Evolutionary conservation across 2,888 invertebrate species (phyloP).

Genomic region (Drosophila siamana): DNA sequence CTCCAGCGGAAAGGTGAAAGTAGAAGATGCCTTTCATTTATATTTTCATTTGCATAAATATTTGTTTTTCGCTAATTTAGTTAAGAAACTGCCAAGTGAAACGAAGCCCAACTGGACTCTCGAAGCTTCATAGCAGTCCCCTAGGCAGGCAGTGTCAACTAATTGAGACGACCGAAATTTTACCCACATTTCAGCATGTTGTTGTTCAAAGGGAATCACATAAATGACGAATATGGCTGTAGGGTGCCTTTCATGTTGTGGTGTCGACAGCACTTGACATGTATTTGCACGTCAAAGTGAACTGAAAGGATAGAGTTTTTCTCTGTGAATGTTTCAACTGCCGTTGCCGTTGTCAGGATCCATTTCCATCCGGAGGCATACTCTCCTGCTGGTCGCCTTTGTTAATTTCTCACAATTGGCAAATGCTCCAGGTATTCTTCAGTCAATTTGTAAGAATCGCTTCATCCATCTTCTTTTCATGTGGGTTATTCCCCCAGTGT

Average conservation of each 20-base stretch:
- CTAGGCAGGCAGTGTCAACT: constrained; percentile 5
- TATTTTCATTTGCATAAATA: constrained; percentile 30
- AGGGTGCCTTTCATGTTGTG: neutral
- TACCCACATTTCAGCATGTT: constrained; percentile 14
- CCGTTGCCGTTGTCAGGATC: neutral
- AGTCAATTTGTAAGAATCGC: constrained; percentile 29
- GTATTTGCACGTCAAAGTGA: constrained; percentile 41
- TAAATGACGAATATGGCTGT: constrained; percentile 28
- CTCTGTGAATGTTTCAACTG: neutral
- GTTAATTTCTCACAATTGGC: constrained; percentile 44
- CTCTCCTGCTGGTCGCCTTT: constrained; percentile 5
- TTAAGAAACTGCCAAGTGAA: constrained; percentile 15
- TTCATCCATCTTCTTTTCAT: constrained; percentile 2
- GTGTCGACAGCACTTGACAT: constrained; percentile 31
- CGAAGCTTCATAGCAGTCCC: constrained; percentile 25
- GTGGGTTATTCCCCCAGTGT: constrained; percentile 9
- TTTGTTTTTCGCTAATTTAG: constrained; percentile 54
- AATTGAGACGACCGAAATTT: constrained; percentile 33
- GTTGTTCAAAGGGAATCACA: constrained; percentile 4
- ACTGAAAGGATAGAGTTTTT: neutral
- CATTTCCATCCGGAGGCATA: constrained; percentile 17
- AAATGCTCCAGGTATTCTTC: constrained; percentile 19
- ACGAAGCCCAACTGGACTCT: constrained; percentile 9
- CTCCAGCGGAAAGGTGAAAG: constrained; percentile 16
- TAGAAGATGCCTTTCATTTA: neutral